Conservation (phyloP, 2,888 invertebrate species). For the Agrilus cyanescens region DNA sequence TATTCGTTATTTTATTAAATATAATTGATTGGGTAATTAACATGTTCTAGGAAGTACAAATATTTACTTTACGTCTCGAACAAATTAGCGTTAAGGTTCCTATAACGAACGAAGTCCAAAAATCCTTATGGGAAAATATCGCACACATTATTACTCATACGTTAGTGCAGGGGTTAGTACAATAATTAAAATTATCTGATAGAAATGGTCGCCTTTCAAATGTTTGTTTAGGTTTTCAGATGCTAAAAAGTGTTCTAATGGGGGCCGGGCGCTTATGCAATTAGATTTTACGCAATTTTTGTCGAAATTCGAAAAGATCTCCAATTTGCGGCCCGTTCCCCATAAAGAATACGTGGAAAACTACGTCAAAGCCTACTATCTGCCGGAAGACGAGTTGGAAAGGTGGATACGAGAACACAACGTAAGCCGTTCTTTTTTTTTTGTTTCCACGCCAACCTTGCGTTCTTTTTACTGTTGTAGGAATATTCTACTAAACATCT, state of each 20-base stretch:
- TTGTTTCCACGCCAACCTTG: neutral
- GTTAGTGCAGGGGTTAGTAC: slow-evolving; percentile 77
- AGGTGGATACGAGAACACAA: slow-evolving; percentile 77
- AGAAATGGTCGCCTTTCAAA: neutral
- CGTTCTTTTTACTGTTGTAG: slow-evolving; percentile 32
- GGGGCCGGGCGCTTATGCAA: slow-evolving; percentile 95
- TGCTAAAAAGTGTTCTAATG: slow-evolving; percentile 89
- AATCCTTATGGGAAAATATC: slow-evolving; percentile 76
- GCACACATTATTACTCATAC: slow-evolving; percentile 76
- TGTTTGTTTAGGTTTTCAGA: slow-evolving; percentile 54
- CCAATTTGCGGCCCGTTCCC: slow-evolving; percentile 72
- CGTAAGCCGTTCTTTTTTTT: slow-evolving; percentile 32
- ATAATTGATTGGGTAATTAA: neutral
- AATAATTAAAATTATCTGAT: neutral
- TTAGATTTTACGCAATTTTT: slow-evolving; percentile 92
- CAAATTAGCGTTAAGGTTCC: slow-evolving; percentile 59
- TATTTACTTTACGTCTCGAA: slow-evolving; percentile 66
- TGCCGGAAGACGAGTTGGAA: slow-evolving; percentile 78
- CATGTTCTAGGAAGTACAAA: slow-evolving; percentile 51
- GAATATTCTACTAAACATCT: slow-evolving; percentile 87
- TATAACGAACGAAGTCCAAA: slow-evolving; percentile 55
- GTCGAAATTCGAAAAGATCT: slow-evolving; percentile 79
- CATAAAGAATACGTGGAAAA: slow-evolving; percentile 83
- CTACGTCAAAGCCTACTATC: slow-evolving; percentile 94
- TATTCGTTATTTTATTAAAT: neutral